A percentile compares a stretch with the other conserved stretches of the same genome.
Conservation (phyloP, 1,140 invertebrate genomes). For the Potamilus streckersoni region DNA sequence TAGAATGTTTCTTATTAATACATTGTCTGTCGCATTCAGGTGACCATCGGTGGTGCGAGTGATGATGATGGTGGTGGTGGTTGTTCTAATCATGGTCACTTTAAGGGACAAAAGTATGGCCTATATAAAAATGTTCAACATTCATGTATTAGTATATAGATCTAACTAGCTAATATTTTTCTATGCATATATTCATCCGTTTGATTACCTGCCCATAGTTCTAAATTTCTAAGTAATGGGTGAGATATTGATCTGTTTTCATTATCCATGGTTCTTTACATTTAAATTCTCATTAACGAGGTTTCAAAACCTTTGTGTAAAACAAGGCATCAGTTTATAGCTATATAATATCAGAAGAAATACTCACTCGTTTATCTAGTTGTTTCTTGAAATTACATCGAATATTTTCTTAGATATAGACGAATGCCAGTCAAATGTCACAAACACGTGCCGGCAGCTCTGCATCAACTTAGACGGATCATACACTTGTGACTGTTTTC, state of each 20-base stretch:
- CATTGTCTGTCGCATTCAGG: no score
- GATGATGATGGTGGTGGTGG: no score
- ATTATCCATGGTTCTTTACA: neutral
- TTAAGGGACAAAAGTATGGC: no score
- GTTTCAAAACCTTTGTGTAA: neutral
- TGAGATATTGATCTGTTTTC: neutral
- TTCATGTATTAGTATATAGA: no score
- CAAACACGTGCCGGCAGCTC: conserved; percentile 39
- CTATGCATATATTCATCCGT: no score
- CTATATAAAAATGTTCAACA: no score
- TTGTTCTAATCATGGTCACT: no score
- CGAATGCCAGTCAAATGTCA: conserved; percentile 43
- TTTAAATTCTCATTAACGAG: neutral
- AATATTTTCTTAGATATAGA: conserved; percentile 61
- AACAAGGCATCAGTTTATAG: neutral
- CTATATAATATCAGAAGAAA: neutral
- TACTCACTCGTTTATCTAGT: neutral
- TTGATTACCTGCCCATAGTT: no score
- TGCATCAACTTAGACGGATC: conserved; percentile 53
- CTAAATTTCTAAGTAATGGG: no score
- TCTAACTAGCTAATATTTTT: no score
- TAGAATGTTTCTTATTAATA: no score
- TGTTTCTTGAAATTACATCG: neutral
- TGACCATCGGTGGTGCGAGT: no score
- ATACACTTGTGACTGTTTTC: conserved; percentile 50